Evolutionary conservation across 2,888 invertebrate species (phyloP).

Genomic region (Parthenolecanium corni): DNA sequence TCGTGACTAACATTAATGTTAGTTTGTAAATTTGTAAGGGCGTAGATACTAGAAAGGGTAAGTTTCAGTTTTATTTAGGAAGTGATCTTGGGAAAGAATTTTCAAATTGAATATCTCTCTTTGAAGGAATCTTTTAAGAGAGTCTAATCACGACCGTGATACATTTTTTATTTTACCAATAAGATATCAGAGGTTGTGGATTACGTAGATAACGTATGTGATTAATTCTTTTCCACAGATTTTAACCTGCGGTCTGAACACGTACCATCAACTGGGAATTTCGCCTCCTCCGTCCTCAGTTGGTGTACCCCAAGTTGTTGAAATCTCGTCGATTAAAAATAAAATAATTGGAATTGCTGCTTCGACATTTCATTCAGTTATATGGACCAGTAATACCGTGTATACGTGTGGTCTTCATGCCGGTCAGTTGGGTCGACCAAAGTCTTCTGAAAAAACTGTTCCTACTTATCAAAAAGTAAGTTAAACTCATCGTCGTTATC

Average conservation of each 20-base stretch:
- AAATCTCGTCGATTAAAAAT: neutral
- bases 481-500: neutral
- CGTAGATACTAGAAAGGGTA: too few species aligned
- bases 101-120: too few species aligned
- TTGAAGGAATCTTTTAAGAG: too few species aligned
- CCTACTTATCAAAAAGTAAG: constrained; percentile 8
- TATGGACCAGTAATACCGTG: constrained; percentile 33
- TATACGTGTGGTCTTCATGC: constrained; percentile 73
- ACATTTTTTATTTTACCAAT: neutral
- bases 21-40: too few species aligned
- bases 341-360: constrained; percentile 49
- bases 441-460: neutral
- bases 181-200: neutral
- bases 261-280: constrained; percentile 52
- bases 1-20: too few species aligned
- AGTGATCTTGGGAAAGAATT: too few species aligned
- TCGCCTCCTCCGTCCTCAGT: constrained; percentile 43
- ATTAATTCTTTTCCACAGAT: constrained; percentile 40
- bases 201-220: neutral
- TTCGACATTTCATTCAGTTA: constrained; percentile 57
- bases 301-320: constrained; percentile 4
- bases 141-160: too few species aligned
- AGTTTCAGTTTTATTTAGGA: too few species aligned
- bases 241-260: constrained; percentile 53
- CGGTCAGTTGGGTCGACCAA: constrained; percentile 57